phyloP scores from a whole-genome alignment of 2,113 vertebrate species.

The Pipa parva region DNA sequence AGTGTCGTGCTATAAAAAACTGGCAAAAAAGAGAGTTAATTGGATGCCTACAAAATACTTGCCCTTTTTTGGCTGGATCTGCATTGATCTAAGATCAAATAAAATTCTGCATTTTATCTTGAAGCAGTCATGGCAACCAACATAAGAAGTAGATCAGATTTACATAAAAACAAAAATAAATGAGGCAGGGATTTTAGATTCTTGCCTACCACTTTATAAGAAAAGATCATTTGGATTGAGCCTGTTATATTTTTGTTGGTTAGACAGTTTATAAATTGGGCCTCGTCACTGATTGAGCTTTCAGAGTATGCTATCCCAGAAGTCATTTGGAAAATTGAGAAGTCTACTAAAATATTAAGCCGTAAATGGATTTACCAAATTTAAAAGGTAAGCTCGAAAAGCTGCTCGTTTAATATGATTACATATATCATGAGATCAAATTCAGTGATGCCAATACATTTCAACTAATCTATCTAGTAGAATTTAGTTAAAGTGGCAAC shows the following conservation, averaged over 20 bases:
- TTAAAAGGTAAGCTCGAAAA: too few species aligned
- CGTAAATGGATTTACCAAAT: too few species aligned
- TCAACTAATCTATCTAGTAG: too few species aligned
- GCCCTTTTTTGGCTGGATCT: background rate
- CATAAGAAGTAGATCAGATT: background rate
- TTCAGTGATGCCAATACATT: too few species aligned
- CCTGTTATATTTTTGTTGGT: background rate
- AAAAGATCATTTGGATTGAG: background rate
- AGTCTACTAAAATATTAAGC: too few species aligned
- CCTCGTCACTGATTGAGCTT: background rate
- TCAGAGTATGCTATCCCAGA: background rate
- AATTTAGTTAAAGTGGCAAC: too few species aligned
- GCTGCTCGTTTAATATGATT: too few species aligned
- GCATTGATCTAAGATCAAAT: constrained; percentile 8
- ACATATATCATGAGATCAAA: too few species aligned
- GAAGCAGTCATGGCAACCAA: constrained; percentile 11
- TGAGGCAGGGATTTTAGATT: background rate
- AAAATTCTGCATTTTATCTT: constrained; percentile 7
- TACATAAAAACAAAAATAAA: background rate
- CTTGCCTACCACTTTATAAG: background rate
- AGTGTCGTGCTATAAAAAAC: too few species aligned
- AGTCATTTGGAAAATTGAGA: too few species aligned
- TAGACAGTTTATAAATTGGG: background rate
- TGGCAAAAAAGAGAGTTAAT: background rate
- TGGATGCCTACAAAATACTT: background rate